Evolutionary conservation across 2,888 invertebrate genomes (phyloP).

Genomic region (Rotaria sp.): DNA sequence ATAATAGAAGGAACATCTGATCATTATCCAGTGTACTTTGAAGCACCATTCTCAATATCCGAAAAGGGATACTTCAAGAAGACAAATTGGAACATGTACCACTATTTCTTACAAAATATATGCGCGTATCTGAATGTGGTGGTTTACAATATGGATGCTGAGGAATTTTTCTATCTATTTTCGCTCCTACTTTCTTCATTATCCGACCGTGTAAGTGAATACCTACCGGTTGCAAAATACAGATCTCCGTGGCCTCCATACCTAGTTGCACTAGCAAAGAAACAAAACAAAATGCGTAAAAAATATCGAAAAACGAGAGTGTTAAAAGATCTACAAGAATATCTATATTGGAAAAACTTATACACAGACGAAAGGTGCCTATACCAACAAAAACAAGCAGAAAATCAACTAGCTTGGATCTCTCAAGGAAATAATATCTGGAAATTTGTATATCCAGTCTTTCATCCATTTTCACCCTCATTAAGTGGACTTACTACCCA

Average conservation of each 20-base stretch:
- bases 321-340: neutral
- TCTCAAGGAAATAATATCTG: slow-evolving; percentile 12
- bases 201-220: neutral
- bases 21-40: neutral
- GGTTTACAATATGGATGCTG: neutral
- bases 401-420: neutral
- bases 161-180: neutral
- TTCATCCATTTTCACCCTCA: neutral
- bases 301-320: neutral
- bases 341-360: neutral
- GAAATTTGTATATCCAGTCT: neutral
- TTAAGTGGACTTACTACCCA: neutral
- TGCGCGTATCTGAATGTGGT: neutral
- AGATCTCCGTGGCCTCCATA: neutral
- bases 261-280: neutral
- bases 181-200: neutral
- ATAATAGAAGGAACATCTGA: neutral
- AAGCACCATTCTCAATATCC: neutral
- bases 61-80: neutral
- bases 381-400: neutral
- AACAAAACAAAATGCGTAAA: neutral
- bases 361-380: neutral
- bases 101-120: neutral
- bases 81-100: neutral
- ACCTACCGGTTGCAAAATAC: neutral